Base-by-base conservation (phyloP, 2,113 vertebrate genomes). In the Grammomys dolichurus region DNA sequence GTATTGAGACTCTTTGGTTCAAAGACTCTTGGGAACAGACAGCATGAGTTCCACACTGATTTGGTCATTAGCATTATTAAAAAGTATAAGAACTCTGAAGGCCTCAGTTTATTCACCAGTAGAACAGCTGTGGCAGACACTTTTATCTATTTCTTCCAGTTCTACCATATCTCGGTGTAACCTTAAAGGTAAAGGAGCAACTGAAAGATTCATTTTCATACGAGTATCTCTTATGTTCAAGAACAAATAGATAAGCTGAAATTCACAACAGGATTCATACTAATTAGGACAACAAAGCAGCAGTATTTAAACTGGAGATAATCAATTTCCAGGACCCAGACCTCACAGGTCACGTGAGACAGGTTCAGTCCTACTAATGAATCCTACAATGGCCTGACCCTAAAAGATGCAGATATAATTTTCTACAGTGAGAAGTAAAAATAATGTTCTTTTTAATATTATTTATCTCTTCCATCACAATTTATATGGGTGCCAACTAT, bases 211-310 rank as follows among this genome's bases (percentile, higher is more conserved):
- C 65, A n/a, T 6, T 90, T 40, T 77, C 86, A 31, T 19, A 36
- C 84, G 28, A 73, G 10, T 58, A 85, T 90, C 48, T 75, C 73
- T 67, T 75, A 36, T 26, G 33, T 65, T 46, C 63, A 76, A 65
- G 36, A 7, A 33, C 56, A 90, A 89, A 36, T 36, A 81, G 31
- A 78, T 82, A 26, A 67, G 77, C 51, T 65, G 11, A 87, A 87
- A 82, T 95, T 40, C 67, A 92, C 95, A 82, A 60, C 5, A 80
- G 75, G n/a, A 72, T 26, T 77, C 14, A 19, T 76, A 72, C 9
- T 92, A 58, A 77, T 65, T 40, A 63, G 40, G 93, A 93, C 78
- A 63, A 33, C 7, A 65, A 63, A 95, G 91, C 4, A 77, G 87
- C 8, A 56, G 19, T 31, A 87, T 24, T 24, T 56, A 82, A 72